Evolutionary conservation across 1,140 invertebrate genomes (phyloP), one percentile per base, ranked within the genome.

Genomic region (Galleria mellonella): DNA sequence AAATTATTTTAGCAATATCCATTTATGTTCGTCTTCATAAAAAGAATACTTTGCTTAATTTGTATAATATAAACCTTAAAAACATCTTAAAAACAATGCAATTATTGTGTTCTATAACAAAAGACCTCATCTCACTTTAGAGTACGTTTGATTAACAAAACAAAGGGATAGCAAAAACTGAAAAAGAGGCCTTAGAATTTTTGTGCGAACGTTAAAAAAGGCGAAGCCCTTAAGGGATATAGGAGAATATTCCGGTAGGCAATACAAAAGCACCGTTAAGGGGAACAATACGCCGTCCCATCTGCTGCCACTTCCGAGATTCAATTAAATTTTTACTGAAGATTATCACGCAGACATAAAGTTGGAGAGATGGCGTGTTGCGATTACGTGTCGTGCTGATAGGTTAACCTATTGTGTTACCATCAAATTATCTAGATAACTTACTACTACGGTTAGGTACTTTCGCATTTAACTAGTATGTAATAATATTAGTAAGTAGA

Each of bases 261-360:
- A 40, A 41, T 49, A 55, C 46, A 49, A 53, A 43, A 37, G 33
- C 15, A 23, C 9, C 17, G 37, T 32, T 23, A 23, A 23, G 27
- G 28, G 17, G 48, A 47, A 71, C 65, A 75, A 72, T 64, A 48
- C 38, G 46, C 41, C 17, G 59, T 43, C 68, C 71, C 74, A 83
- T 74, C 77, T 81, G 77, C 64, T 58, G 54, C 50, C 59, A 55
- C 51, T 68, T 66, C 59, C 62, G 66, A 74, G 74, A 83, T 87
- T 83, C 76, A 83, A 87, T 87, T 87, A 83, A 86, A 74, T 86
- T 87, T 85, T 86, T 83, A 87, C 77, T 74, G 73, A 60, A 83
- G 82, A 87, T 86, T 84, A 87, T 86, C 83, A 84, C 83, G 83
- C 73, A 74, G 74, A 71, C 62, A 64, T 77, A 71, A 68, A 68